Conservation (phyloP, 1,140 invertebrate species). For the Drosophila willistoni region DNA sequence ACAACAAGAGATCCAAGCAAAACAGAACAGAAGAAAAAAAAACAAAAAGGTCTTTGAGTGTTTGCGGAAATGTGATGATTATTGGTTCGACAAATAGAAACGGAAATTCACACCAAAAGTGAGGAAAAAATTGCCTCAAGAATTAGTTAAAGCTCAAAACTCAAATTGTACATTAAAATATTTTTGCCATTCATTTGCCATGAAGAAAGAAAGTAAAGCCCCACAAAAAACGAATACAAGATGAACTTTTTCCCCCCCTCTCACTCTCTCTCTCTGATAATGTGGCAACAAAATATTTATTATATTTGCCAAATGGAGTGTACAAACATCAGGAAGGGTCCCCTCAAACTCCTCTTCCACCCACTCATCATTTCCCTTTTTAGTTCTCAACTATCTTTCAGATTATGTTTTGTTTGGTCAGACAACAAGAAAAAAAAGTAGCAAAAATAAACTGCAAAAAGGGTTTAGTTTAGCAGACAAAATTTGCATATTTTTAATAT, state of each 20-base stretch:
- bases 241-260: background rate
- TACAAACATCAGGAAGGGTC: slow-evolving; percentile 18
- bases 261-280: slow-evolving; percentile 3
- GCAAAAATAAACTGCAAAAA: slow-evolving; percentile 51
- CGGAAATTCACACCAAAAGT: background rate
- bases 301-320: slow-evolving; percentile 78
- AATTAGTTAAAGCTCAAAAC: slow-evolving; percentile 21
- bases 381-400: slow-evolving; percentile 24
- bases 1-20: slow-evolving; percentile 15
- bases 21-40: background rate
- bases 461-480: slow-evolving; percentile 68
- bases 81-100: slow-evolving; percentile 70
- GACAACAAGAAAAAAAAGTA: background rate
- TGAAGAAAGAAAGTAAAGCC: slow-evolving; percentile 41
- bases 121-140: slow-evolving; percentile 15
- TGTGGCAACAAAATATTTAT: slow-evolving; percentile 64
- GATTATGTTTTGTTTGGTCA: slow-evolving; percentile 42
- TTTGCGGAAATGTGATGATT: slow-evolving; percentile 80
- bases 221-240: slow-evolving; percentile 32
- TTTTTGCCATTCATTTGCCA: slow-evolving; percentile 69
- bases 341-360: background rate
- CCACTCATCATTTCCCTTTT: slow-evolving; percentile 21
- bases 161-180: slow-evolving; percentile 72
- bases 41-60: slow-evolving; percentile 42
- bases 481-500: slow-evolving; percentile 81